Evolutionary conservation across 2,113 vertebrate genomes (phyloP).

Genomic region (Sus scrofa): DNA sequence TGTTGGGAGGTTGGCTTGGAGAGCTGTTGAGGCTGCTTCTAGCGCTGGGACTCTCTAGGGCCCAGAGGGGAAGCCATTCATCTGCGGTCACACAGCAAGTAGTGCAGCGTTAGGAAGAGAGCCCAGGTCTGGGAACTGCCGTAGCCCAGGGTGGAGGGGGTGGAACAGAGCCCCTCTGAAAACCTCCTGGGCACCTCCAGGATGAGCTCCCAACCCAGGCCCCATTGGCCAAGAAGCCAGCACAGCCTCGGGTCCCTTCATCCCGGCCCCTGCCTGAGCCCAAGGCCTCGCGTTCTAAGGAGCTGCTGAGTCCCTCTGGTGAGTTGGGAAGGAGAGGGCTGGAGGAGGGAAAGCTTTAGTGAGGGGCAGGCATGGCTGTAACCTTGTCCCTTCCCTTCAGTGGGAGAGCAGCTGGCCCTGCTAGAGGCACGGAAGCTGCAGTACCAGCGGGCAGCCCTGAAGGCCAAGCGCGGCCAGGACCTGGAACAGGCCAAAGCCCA

Average conservation of each 20-base stretch:
- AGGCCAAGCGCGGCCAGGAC: slow-evolving; percentile 96
- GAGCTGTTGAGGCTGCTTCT: not conserved
- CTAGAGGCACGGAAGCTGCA: slow-evolving; percentile 94
- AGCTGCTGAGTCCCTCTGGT: slow-evolving; percentile 85
- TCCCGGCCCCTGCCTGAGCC: slow-evolving; percentile 69
- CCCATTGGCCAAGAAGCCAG: slow-evolving; percentile 86
- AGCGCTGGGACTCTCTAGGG: not conserved
- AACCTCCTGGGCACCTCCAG: slow-evolving; percentile 72
- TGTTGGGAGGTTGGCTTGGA: not conserved
- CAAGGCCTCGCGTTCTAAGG: slow-evolving; percentile 72
- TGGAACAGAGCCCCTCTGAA: not conserved
- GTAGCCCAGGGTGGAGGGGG: not conserved
- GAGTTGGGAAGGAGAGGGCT: slow-evolving; percentile 44
- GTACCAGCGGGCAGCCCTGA: slow-evolving; percentile 95
- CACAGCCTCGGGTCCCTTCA: slow-evolving; percentile 81
- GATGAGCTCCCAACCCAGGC: slow-evolving; percentile 83
- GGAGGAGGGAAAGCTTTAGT: not conserved
- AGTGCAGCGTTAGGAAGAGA: not conserved
- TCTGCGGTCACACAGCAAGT: not conserved
- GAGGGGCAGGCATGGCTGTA: not conserved
- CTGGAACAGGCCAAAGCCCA: slow-evolving; percentile 93
- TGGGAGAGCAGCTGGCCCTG: slow-evolving; percentile 92
- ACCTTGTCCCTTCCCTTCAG: slow-evolving; percentile 82
- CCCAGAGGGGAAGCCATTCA: not conserved
- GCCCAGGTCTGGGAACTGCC: not conserved